Conservation (phyloP, 1,140 invertebrate genomes). For the Diorhabda sublineata region DNA sequence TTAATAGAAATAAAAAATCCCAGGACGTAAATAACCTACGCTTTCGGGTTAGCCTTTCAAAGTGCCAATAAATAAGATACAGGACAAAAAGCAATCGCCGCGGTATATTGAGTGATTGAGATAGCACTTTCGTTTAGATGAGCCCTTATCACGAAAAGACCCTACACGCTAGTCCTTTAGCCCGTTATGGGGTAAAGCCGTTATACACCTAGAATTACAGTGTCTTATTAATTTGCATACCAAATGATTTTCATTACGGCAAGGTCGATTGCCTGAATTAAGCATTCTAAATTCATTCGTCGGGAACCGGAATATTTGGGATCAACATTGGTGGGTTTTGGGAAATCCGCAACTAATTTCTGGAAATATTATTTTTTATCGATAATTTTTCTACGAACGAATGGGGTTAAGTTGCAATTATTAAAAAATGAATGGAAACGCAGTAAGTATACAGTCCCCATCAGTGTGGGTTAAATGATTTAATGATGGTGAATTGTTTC, state of each 20-base stretch:
- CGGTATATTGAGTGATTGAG: slow-evolving; percentile 2
- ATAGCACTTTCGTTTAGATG: not conserved
- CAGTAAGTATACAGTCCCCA: too few species aligned
- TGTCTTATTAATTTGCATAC: not conserved
- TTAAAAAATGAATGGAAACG: too few species aligned
- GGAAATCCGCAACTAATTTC: too few species aligned
- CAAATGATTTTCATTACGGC: not conserved
- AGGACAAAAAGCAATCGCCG: slow-evolving; percentile 1
- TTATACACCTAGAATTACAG: not conserved
- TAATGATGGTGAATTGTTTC: too few species aligned
- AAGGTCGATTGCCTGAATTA: not conserved
- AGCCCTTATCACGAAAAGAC: not conserved
- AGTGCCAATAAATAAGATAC: not conserved
- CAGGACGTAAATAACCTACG: not conserved
- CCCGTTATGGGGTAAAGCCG: not conserved
- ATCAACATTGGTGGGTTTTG: not conserved
- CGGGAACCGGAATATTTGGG: not conserved
- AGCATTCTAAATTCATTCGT: not conserved
- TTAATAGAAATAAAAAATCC: not conserved
- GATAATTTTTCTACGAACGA: too few species aligned
- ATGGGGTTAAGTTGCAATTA: too few species aligned
- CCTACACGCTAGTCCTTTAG: not conserved
- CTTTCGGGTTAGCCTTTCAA: not conserved
- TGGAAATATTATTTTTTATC: too few species aligned
- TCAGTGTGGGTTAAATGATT: too few species aligned